Base-by-base conservation (phyloP, 2,888 invertebrate genomes). In the Dicyrtomina minuta region DNA sequence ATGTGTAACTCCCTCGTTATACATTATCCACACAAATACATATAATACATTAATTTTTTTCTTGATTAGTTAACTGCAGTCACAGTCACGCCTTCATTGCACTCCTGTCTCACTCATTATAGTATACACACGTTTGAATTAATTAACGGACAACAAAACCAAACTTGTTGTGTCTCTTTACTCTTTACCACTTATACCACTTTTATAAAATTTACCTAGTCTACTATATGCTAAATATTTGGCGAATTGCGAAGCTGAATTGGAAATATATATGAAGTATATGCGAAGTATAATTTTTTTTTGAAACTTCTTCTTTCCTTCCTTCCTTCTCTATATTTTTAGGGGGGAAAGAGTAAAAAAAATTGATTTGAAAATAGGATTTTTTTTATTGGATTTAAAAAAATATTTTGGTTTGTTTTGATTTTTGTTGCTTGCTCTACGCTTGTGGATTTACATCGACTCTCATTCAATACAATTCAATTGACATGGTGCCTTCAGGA, bases 391-490 rank as follows among this genome's bases (percentile, higher is more conserved):
- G 26, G 43, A 53, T 65, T 58, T 17, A 51, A 53, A 22, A 60
- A 66, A 64, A 64, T 70, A 49, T 72, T 74, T 76, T 72, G 70
- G 66, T 75, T 74, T 70, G 67, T 58, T 56, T 62, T 73, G 67
- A 71, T 71, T 73, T 74, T 70, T 72, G 71, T 70, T 75, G 74
- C 77, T 77, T 75, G 71, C 62, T 73, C 75, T 77, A 71, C 73
- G 74, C 77, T 74, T 75, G 70, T 73, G 75, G 75, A 76, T 71
- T 76, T 73, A 72, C 72, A 70, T 49, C 70, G 68, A 66, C 69
- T 64, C 66, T 72, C 64, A 51, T 60, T 55, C 66, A 56, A 59
- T 70, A 66, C 55, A 62, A 68, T n/a, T 59, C 65, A 39, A 55
- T 64, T 62, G 71, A 65, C 59, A 58, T 65, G 65, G 55, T 65